Base-by-base conservation (phyloP, 30 jellyfish, hydroid and myxozoan species). In the Cassiopea xamachana region DNA sequence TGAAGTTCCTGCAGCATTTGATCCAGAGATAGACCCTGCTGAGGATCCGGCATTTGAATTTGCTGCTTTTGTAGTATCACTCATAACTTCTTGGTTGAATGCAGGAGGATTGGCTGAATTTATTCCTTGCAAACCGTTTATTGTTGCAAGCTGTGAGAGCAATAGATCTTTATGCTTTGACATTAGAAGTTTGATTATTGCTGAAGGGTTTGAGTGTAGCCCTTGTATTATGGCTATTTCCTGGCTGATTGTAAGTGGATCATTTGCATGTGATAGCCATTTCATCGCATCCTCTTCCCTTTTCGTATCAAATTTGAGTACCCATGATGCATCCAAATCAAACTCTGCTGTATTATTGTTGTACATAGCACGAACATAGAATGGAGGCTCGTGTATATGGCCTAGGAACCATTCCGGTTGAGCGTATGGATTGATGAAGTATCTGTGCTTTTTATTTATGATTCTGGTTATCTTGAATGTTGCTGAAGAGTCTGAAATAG, bases 321-420 rank as follows among this genome's bases (percentile, higher is more conserved):
- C 60, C 96, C 96, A 89, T 12, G 96, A 80, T 14, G 58, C 88
- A 58, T 89, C 96, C 19, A 75, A 46, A 67, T 89, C 96, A 79
- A 72, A 89, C 73, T 89, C 92, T 6, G 96, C 96, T 12, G 96
- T 89, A 81, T 89, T 89, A 88, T 91, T 85, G 80, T 85, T 91
- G 92, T 7, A 81, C 90, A 85, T 69, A 19, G 90, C 94, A 39
- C 97, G 87, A 48, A 91, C 94, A 82, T 91, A 91, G 84, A 80
- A 85, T 1, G 97, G 97, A 5, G 97, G 97, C 58, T 44, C 88
- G 89, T 91, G 97, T 15, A 91, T 68, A 48, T 82, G 92, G 61
- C 94, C 94, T 14, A 91, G 67, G 81, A 76, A 82, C 97, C 97
- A 90, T 75, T 90, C 97, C 19, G 93, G 93, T 15, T 83, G 97